Evolutionary conservation across 2,113 vertebrate species (phyloP).

Genomic region (Illadopsis cleaveri): DNA sequence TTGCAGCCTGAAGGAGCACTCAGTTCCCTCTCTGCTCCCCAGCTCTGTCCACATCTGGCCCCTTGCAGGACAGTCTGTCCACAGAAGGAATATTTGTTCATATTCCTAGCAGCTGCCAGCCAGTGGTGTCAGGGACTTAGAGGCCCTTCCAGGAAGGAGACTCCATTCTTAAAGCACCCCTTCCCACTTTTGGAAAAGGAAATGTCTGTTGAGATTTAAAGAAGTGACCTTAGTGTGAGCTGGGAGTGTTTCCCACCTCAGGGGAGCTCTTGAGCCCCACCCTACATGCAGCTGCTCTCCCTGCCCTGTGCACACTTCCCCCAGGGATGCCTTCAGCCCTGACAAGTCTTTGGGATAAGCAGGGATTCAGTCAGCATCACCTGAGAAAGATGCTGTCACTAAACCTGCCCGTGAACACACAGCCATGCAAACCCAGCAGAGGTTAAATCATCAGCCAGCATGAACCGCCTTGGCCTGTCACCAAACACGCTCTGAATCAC

Average conservation of each 20-base stretch:
- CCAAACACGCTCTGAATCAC: constrained; percentile 16
- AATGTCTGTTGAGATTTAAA: background rate
- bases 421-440: background rate
- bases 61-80: background rate
- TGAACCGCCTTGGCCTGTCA: background rate
- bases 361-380: background rate
- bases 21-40: background rate
- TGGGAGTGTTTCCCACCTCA: background rate
- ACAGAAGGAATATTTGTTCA: background rate
- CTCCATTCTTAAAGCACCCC: background rate
- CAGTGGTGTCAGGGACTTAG: background rate
- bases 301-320: background rate
- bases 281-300: background rate
- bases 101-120: background rate
- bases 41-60: background rate
- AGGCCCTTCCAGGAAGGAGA: background rate
- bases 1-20: background rate
- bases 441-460: background rate
- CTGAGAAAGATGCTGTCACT: background rate
- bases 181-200: background rate
- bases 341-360: background rate
- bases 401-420: background rate
- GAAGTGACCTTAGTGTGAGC: background rate
- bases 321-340: background rate
- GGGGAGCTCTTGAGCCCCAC: background rate